Percentiles rank a stretch among this genome's conserved stretches.
phyloP scores from a whole-genome alignment of 1,140 invertebrate species.

The Ruditapes philippinarum region DNA sequence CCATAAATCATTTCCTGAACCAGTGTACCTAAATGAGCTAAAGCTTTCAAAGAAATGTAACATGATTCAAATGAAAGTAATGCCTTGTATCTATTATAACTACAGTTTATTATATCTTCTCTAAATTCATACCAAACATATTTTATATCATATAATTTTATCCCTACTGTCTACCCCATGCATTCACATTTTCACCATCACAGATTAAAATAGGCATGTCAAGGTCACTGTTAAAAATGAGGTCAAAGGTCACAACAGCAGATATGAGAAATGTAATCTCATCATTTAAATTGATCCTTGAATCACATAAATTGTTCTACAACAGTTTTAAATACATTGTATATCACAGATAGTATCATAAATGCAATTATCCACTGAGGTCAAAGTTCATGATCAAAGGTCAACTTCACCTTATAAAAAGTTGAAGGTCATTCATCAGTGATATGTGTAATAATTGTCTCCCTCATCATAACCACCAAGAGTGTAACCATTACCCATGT shows the following conservation, averaged over 20 bases:
- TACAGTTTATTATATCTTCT: no score
- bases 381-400: slow-evolving; percentile 65
- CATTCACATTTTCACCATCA: slow-evolving; percentile 1
- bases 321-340: not conserved
- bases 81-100: no score
- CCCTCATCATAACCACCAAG: slow-evolving; percentile 75
- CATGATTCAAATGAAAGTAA: no score
- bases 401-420: slow-evolving; percentile 47
- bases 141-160: no score
- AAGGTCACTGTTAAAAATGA: not conserved
- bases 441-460: slow-evolving; percentile 80
- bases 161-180: not conserved
- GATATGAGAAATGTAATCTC: not conserved
- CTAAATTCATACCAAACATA: not conserved
- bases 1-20: no score
- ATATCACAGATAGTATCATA: slow-evolving; percentile 1
- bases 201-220: not conserved
- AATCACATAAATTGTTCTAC: not conserved
- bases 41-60: no score
- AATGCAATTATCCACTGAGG: not conserved
- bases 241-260: not conserved
- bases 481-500: slow-evolving; percentile 68
- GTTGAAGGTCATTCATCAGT: slow-evolving; percentile 72
- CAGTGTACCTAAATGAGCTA: no score
- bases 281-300: not conserved